Conservation (phyloP, 2,113 vertebrate genomes). For the Uropsilus gracilis region DNA sequence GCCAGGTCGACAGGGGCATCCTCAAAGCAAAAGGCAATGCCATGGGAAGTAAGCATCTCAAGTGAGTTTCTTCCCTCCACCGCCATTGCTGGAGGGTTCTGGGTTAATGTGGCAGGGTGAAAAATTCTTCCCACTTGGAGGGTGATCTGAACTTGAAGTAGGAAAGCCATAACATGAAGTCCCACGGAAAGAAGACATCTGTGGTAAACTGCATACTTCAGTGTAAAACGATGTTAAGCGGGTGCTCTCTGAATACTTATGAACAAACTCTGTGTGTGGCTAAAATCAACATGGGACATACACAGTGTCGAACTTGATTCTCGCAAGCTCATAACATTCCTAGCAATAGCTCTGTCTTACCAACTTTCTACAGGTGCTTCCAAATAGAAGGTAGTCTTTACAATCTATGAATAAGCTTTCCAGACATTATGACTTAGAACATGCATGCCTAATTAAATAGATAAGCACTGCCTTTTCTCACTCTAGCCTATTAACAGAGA, state of each 20-base stretch:
- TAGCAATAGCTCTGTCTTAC: not conserved
- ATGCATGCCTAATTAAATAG: not conserved
- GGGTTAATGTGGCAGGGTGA: not conserved
- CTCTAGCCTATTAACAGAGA: not conserved
- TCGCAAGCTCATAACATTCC: not conserved
- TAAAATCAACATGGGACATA: not conserved
- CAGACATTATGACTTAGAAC: not conserved
- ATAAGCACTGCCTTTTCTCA: not conserved
- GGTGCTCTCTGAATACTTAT: not conserved
- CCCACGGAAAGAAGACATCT: not conserved
- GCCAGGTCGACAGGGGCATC: not conserved
- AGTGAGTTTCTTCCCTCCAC: not conserved
- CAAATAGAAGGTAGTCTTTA: conserved; percentile 38
- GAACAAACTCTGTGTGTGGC: not conserved
- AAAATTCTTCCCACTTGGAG: not conserved
- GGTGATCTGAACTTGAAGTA: conserved; percentile 6
- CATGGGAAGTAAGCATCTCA: not conserved
- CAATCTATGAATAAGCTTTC: not conserved
- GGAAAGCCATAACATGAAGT: conserved; percentile 1
- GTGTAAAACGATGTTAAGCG: not conserved
- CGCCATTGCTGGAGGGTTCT: not conserved
- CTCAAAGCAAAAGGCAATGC: not conserved
- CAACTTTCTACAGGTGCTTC: conserved; percentile 24
- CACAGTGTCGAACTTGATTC: not conserved
- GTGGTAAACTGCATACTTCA: not conserved